Evolutionary conservation across 1,140 invertebrate species (phyloP).

Genomic region (Lucilia sericata): DNA sequence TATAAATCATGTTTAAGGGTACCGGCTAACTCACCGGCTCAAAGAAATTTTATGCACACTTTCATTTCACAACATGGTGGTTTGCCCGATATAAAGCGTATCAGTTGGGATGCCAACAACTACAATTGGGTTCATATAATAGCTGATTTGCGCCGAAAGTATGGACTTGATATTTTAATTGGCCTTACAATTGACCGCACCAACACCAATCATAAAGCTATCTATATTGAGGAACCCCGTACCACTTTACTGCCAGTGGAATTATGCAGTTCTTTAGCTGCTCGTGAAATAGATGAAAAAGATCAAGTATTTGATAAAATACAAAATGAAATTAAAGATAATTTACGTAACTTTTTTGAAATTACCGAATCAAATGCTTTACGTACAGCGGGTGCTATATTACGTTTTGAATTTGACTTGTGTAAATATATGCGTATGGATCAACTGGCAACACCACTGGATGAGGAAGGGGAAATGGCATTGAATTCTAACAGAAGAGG

Average conservation of each 20-base stretch:
- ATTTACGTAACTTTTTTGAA: slow-evolving; percentile 55
- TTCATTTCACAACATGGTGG: slow-evolving; percentile 56
- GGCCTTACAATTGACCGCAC: slow-evolving; percentile 51
- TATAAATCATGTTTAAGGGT: slow-evolving; percentile 84
- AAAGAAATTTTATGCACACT: slow-evolving; percentile 52
- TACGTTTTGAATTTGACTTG: slow-evolving; percentile 63
- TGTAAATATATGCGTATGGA: slow-evolving; percentile 57
- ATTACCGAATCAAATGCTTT: slow-evolving; percentile 52
- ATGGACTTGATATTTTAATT: slow-evolving; percentile 60
- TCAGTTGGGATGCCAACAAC: slow-evolving; percentile 51
- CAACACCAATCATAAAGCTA: slow-evolving; percentile 52
- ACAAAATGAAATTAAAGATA: slow-evolving; percentile 53
- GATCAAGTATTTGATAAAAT: slow-evolving; percentile 52
- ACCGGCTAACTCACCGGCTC: slow-evolving; percentile 47
- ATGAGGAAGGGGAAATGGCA: slow-evolving; percentile 1
- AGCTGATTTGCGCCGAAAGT: slow-evolving; percentile 52
- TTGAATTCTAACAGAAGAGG: not conserved
- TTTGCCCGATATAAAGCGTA: slow-evolving; percentile 51
- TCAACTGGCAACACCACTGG: slow-evolving; percentile 40
- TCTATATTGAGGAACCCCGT: slow-evolving; percentile 59
- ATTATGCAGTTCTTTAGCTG: slow-evolving; percentile 52
- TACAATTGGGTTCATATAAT: slow-evolving; percentile 56
- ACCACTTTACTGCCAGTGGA: slow-evolving; percentile 58
- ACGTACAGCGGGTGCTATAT: slow-evolving; percentile 56
- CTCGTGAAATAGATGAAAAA: slow-evolving; percentile 38